These are phyloP conservation scores for Apeltes quadracus DNA, from an alignment of 2,113 vertebrate genomes.

Conservation along the genomic window DNA sequence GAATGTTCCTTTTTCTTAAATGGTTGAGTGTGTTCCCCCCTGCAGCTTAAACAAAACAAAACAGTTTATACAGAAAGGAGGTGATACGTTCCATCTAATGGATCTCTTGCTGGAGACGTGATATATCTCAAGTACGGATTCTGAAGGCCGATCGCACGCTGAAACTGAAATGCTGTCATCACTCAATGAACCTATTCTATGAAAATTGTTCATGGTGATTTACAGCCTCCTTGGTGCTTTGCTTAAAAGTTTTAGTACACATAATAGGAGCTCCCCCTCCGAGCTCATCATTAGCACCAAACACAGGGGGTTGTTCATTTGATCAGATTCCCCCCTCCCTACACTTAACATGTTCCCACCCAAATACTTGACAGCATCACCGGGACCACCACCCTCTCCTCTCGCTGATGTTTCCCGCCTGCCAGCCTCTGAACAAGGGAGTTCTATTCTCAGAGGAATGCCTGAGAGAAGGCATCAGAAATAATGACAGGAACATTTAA, in stretches of 20 bases:
- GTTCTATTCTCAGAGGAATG: conserved; percentile 58
- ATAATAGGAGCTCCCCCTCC: conserved; percentile 61
- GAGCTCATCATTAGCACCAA: conserved; percentile 65
- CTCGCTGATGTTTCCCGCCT: conserved; percentile 23
- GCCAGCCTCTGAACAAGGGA: conserved; percentile 47
- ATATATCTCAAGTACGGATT: conserved; percentile 24
- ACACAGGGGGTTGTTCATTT: conserved; percentile 63
- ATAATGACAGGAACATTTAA: conserved; percentile 53
- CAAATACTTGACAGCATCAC: conserved; percentile 32
- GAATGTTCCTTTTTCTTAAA: conserved; percentile 30
- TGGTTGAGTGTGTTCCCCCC: conserved; percentile 1
- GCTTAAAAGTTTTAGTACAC: conserved; percentile 61
- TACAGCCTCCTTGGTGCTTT: conserved; percentile 41
- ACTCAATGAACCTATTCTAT: conserved; percentile 37
- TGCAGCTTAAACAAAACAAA: not conserved
- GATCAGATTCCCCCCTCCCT: conserved; percentile 55
- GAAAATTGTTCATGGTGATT: conserved; percentile 43
- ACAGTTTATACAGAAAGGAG: conserved; percentile 2
- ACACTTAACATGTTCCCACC: conserved; percentile 24
- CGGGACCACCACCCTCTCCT: conserved; percentile 12
- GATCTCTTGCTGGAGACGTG: conserved; percentile 22
- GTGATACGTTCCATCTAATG: conserved; percentile 2
- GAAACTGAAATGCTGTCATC: conserved; percentile 35
- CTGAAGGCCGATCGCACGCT: conserved; percentile 19
- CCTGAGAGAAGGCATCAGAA: conserved; percentile 56